Base-by-base conservation (phyloP, 2,113 vertebrate species). In the Condylura cristata region DNA sequence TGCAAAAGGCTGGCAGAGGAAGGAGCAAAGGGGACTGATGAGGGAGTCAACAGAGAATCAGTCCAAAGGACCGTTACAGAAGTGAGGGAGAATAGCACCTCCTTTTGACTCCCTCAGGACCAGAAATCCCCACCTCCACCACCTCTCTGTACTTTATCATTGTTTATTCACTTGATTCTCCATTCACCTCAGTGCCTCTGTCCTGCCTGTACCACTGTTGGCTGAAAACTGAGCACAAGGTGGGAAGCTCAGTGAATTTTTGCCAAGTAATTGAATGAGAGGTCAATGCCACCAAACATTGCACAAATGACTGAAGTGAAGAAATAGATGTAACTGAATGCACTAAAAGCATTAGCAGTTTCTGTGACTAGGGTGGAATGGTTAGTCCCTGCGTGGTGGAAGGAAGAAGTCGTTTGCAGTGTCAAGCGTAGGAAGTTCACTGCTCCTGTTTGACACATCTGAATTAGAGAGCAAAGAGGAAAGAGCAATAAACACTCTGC, bases 371-470 rank as follows among this genome's bases (percentile, higher is more conserved):
- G 37, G 44, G 66, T 39, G 71, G 56, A 14, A 60, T 2, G 44
- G 34, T 20, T 22, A 46, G 46, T 37, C 24, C 13, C 3, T 3
- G 4, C 0, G 51, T 32, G 10, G 17, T 0, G 0, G 84, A 32
- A 65, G 63, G 74, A 66, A 61, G 68, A 56, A 56, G 26, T 17
- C 32, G 68, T 81, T 41, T 74, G 46, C 22, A 9, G 13, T 32
- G 41, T 56, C 4, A 8, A 26, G 68, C 70, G 68, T 26, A 66
- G 84, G 24, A 70, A 24, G n/a, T 6, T 76, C 30, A 8, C 17
- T 32, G 32, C 37, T 78, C 39, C 72, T 60, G 12, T 65, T 26
- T 72, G 83, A 53, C 61, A 46, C 10, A 34, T 30, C 46, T 46
- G 51, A 74, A 66, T 76, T 28, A 24, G 39, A 37, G 30, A 75